These are phyloP conservation scores for Irena cyanogastra DNA, from an alignment of 2,113 vertebrate genomes.

Conservation along the genomic window DNA sequence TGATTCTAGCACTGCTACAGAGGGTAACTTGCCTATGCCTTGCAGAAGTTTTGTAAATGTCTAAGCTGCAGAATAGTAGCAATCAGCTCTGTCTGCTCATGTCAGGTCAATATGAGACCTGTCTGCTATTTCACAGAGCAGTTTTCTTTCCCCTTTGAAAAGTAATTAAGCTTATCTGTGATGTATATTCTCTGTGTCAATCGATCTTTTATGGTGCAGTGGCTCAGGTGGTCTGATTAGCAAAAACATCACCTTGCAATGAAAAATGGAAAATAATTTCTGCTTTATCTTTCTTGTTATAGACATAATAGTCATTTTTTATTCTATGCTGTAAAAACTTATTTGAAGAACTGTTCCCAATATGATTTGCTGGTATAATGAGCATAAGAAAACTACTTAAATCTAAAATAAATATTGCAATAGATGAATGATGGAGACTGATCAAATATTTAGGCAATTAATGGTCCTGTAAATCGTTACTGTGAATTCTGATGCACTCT, in stretches of 20 bases:
- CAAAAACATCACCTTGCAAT: neutral
- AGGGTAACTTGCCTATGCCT: neutral
- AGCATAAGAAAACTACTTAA: conserved; percentile 20
- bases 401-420: conserved; percentile 46
- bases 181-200: neutral
- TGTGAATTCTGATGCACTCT: conserved; percentile 30
- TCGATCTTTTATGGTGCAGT: neutral
- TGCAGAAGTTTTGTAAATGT: neutral
- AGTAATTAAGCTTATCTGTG: neutral
- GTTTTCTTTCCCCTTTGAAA: conserved; percentile 2
- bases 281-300: neutral
- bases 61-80: neutral
- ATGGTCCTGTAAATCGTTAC: conserved; percentile 5
- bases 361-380: conserved; percentile 9
- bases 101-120: neutral
- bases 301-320: neutral
- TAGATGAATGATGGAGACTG: conserved; percentile 15
- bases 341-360: neutral
- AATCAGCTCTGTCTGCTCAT: neutral
- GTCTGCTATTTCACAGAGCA: neutral
- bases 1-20: neutral
- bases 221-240: neutral
- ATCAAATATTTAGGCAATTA: conserved; percentile 56
- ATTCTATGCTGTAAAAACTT: neutral
- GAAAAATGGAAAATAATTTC: conserved; percentile 6